Evolutionary conservation across 2,888 invertebrate genomes (phyloP), one percentile per base, ranked within the genome.

Genomic region (Drosophila mimetica): DNA sequence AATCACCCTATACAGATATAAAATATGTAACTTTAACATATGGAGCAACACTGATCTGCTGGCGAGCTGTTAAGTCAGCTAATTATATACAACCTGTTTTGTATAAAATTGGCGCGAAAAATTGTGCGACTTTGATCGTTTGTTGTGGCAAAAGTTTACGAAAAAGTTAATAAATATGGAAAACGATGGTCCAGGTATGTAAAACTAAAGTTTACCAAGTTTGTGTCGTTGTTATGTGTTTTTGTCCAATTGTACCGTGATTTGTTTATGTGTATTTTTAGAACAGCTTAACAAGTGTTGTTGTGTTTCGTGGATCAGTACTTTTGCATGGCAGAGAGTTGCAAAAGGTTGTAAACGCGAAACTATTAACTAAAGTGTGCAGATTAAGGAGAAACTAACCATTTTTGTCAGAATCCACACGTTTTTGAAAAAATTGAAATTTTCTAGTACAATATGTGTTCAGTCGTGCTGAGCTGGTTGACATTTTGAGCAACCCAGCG

Each of bases 401-500:
- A 3, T 22, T 22, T 22, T 42, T 11, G 7, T 41, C 41, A 6
- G 20, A 13, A 22, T 20, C 20, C 13, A 41, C 20, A 22, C 20
- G 20, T 22, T 20, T n/a, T 22, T 4, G 22, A 22, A 22, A 22
- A n/a, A n/a, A n/a, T n/a, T n/a, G n/a, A n/a, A n/a, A n/a, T n/a
- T n/a, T n/a, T n/a, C n/a, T n/a, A n/a, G n/a, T n/a, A n/a, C n/a
- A n/a, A n/a, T n/a, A n/a, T n/a, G n/a, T n/a, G n/a, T n/a, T n/a
- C n/a, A 22, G n/a, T 22, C 41, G 41, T 42, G 41, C 22, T 20
- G 41, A 42, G 20, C n/a, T 20, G 22, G 42, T 42, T 42, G 42
- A 42, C 13, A 42, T 22, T 42, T 22, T 20, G 41, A 42, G 41
- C 20, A 42, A 42, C n/a, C n/a, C n/a, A n/a, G n/a, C n/a, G n/a